A percentile compares a stretch with the other conserved stretches of the same genome.
Conservation (phyloP, 1,140 invertebrate species). For the Pogonomyrmex barbatus region DNA sequence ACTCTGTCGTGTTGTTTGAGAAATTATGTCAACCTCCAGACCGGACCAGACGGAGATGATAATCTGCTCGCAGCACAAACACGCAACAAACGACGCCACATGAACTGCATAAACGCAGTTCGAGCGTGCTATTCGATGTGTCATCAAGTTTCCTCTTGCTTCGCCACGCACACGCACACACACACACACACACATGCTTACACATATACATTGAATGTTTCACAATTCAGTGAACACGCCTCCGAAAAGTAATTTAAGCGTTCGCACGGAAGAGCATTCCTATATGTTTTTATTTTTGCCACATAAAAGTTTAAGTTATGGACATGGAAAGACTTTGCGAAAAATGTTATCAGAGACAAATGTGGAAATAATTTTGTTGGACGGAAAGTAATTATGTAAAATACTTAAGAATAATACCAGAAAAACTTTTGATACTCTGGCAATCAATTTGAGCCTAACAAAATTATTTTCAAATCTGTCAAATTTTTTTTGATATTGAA, state of each 20-base stretch:
- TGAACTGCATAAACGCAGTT: slow-evolving; percentile 48
- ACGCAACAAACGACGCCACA: background rate
- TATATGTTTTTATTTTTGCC: background rate
- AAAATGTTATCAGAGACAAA: too few species aligned
- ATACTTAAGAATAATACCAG: too few species aligned
- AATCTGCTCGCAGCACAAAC: slow-evolving; percentile 7
- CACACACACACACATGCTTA: background rate
- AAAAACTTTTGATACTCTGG: too few species aligned
- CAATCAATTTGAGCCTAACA: too few species aligned
- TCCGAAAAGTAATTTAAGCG: slow-evolving; percentile 6
- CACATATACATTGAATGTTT: background rate
- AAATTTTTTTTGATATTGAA: too few species aligned
- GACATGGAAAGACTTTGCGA: background rate
- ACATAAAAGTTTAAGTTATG: background rate
- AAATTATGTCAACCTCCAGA: slow-evolving; percentile 20
- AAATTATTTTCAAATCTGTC: too few species aligned
- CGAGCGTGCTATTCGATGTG: slow-evolving; percentile 41
- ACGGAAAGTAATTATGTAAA: too few species aligned
- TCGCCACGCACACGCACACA: background rate
- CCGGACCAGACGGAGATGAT: background rate
- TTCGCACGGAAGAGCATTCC: background rate
- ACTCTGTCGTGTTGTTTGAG: background rate
- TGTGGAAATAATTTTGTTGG: too few species aligned
- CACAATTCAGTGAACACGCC: too few species aligned
- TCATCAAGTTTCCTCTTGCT: slow-evolving; percentile 31